Percentiles rank a stretch among this genome's conserved stretches.
These are phyloP conservation scores for Pteronotus mesoamericanus DNA, from an alignment of 2,797 vertebrate genomes.

Conservation along the genomic window DNA sequence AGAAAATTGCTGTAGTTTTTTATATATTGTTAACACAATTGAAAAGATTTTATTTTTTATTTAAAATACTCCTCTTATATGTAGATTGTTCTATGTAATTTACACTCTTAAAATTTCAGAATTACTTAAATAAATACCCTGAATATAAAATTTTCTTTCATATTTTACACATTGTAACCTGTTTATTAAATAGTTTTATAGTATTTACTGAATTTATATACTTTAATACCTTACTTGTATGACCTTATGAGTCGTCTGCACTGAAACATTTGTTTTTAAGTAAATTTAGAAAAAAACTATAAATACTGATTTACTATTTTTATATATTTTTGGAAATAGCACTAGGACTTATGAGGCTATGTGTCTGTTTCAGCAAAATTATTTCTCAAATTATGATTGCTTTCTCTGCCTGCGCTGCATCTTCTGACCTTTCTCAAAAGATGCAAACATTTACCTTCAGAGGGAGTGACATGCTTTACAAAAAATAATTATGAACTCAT, in stretches of 20 bases:
- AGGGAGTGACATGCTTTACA: neutral
- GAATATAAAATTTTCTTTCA: neutral
- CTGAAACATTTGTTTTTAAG: neutral
- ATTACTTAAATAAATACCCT: neutral
- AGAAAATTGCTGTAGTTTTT: neutral
- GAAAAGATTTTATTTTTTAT: neutral
- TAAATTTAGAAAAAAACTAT: neutral
- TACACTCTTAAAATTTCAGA: neutral
- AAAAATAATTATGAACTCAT: neutral
- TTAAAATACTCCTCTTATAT: neutral
- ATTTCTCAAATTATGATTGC: neutral
- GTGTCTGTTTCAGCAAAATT: neutral
- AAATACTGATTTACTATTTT: neutral
- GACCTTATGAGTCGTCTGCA: neutral
- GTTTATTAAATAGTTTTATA: neutral
- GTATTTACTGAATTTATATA: neutral
- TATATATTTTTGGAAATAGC: neutral
- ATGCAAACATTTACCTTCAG: neutral
- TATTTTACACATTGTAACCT: neutral
- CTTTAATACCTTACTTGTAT: neutral
- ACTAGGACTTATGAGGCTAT: neutral
- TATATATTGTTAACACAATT: neutral
- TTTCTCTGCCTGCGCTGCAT: neutral
- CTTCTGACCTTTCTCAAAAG: neutral
- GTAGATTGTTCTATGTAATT: neutral